These are phyloP conservation scores for Conus betulinus DNA, from an alignment of 1,140 invertebrate species.

Conservation along the genomic window DNA sequence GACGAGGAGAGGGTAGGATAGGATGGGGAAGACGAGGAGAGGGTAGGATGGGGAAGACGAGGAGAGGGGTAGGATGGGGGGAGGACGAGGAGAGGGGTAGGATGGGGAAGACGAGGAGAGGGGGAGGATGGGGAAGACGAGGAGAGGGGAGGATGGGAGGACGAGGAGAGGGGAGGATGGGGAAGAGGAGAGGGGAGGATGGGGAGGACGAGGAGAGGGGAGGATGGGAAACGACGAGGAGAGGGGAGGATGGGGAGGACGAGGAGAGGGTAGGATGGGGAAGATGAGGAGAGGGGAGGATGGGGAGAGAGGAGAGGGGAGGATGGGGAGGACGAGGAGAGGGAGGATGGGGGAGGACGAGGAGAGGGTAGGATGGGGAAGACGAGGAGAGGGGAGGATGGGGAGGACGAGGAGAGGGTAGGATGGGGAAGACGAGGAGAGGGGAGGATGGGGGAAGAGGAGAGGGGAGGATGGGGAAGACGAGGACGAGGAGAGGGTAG, in stretches of 20 bases:
- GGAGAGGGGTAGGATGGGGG: too few relatives aligned
- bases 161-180: not conserved
- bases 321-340: too few relatives aligned
- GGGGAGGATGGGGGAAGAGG: too few relatives aligned
- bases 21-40: not conserved
- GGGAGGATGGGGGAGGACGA: not conserved
- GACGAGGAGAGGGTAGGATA: not conserved
- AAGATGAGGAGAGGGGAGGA: not conserved
- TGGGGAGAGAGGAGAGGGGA: not conserved
- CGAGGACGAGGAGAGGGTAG: not conserved
- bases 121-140: not conserved
- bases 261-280: not conserved
- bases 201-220: too few relatives aligned
- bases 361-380: not conserved
- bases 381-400: not conserved
- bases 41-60: not conserved
- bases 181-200: not conserved
- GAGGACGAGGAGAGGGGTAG: not conserved
- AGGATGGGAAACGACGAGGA: not conserved
- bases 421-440: not conserved
- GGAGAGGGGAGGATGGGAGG: not conserved
- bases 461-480: not conserved
- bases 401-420: not conserved
- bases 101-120: not conserved
- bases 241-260: not conserved